Percentiles rank a stretch among this genome's conserved stretches.
These are phyloP conservation scores for Ia io DNA, from an alignment of 2,113 vertebrate genomes.

Conservation along the genomic window DNA sequence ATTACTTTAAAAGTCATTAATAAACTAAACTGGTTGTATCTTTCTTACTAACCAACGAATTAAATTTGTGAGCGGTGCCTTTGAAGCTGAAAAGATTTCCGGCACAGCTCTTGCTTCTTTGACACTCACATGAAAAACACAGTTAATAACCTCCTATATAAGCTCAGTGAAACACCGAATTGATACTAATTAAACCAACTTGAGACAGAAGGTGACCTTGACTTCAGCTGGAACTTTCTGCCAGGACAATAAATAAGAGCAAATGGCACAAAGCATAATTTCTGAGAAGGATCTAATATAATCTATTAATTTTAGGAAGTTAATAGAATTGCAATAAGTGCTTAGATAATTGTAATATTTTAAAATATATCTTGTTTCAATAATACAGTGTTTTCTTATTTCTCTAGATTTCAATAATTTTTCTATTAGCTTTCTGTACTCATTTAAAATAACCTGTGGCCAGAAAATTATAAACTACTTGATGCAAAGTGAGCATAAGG, in stretches of 20 bases:
- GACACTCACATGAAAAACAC: constrained; percentile 79
- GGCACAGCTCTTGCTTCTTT: constrained; percentile 73
- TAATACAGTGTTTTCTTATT: constrained; percentile 42
- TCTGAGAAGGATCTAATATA: constrained; percentile 65
- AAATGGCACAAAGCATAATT: constrained; percentile 68
- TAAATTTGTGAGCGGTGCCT: constrained; percentile 76
- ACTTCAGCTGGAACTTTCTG: constrained; percentile 65
- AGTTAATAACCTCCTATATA: constrained; percentile 79
- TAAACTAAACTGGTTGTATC: constrained; percentile 72
- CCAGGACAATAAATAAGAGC: constrained; percentile 73
- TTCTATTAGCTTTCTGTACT: background rate
- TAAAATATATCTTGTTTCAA: constrained; percentile 51
- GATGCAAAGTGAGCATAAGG: background rate
- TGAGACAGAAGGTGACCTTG: constrained; percentile 79
- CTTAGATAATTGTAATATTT: constrained; percentile 50
- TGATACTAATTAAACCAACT: constrained; percentile 82
- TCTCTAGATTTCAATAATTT: constrained; percentile 43
- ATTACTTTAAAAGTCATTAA: constrained; percentile 75
- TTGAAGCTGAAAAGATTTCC: constrained; percentile 81
- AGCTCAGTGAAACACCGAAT: constrained; percentile 76
- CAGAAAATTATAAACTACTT: constrained; percentile 42
- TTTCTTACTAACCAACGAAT: constrained; percentile 73
- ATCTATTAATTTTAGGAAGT: constrained; percentile 66
- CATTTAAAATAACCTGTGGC: constrained; percentile 33
- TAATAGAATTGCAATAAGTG: constrained; percentile 55